Evolutionary conservation across 2,888 invertebrate genomes (phyloP).

Genomic region (Calameuta pallipes): DNA sequence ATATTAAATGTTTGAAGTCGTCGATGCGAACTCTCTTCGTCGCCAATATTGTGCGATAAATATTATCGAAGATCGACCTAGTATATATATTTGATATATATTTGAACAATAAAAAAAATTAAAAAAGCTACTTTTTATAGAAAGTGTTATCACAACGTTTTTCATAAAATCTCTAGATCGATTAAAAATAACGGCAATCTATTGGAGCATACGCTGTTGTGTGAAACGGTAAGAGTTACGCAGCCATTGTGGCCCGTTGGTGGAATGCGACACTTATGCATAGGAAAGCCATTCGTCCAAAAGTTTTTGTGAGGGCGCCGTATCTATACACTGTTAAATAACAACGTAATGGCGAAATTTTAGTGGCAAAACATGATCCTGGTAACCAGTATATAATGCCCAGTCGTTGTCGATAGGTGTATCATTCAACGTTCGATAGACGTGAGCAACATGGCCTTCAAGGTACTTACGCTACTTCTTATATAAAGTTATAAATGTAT

Average conservation of each 20-base stretch:
- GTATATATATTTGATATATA: neutral
- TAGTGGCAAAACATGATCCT: slow-evolving; percentile 33
- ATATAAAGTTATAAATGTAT: neutral
- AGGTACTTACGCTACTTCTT: slow-evolving; percentile 42
- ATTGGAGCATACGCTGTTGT: neutral
- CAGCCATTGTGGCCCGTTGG: neutral
- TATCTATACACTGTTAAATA: slow-evolving; percentile 39
- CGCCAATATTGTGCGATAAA: neutral
- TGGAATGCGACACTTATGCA: slow-evolving; percentile 27
- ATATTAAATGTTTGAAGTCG: neutral
- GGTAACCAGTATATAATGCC: slow-evolving; percentile 49
- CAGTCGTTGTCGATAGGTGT: slow-evolving; percentile 31
- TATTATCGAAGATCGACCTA: neutral
- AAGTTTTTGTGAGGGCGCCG: slow-evolving; percentile 30
- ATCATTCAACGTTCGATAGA: slow-evolving; percentile 47
- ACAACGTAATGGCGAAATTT: slow-evolving; percentile 48
- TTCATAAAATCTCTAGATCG: neutral
- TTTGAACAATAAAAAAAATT: neutral
- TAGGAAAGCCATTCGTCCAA: slow-evolving; percentile 29
- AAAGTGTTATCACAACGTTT: neutral
- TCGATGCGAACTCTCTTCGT: neutral
- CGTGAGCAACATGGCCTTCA: slow-evolving; percentile 40
- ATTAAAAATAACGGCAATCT: neutral
- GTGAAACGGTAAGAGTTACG: neutral
- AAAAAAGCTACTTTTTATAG: neutral